Percentiles rank a stretch among this genome's conserved stretches.
Evolutionary conservation across 2,888 invertebrate genomes (phyloP).

Genomic region (Zaprionus bogoriensis): DNA sequence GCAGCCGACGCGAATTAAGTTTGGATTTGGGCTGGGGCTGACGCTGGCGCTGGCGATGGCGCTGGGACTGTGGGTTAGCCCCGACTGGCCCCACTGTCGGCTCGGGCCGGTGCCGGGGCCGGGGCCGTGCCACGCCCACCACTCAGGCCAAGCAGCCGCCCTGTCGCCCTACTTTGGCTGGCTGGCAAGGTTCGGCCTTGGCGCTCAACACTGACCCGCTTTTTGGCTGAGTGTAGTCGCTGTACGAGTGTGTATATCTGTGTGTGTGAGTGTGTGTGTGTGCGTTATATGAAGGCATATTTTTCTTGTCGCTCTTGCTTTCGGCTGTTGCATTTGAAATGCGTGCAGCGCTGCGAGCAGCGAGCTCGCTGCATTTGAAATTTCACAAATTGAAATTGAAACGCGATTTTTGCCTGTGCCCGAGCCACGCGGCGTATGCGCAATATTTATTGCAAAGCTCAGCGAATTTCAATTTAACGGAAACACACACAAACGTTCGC

Average conservation of each 20-base stretch:
- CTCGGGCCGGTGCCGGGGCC: slow-evolving; percentile 16
- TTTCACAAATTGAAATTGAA: slow-evolving; percentile 34
- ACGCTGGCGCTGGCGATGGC: not conserved
- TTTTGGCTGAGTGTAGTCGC: slow-evolving; percentile 33
- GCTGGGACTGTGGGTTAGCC: slow-evolving; percentile 41
- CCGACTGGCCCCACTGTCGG: too few relatives aligned
- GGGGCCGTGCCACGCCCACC: slow-evolving; percentile 40
- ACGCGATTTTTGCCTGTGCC: too few relatives aligned
- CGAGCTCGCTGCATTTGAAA: slow-evolving; percentile 42
- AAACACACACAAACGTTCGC: not conserved
- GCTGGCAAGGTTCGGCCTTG: slow-evolving; percentile 72
- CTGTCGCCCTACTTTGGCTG: slow-evolving; percentile 70
- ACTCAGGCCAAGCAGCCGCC: slow-evolving; percentile 58
- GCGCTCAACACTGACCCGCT: slow-evolving; percentile 77
- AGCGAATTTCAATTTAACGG: not conserved
- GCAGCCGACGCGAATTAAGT: slow-evolving; percentile 52
- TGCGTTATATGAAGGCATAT: slow-evolving; percentile 41
- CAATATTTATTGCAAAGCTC: slow-evolving; percentile 29
- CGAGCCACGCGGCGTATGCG: too few relatives aligned
- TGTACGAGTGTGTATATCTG: not conserved
- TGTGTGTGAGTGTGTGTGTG: slow-evolving; percentile 15
- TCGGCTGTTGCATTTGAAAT: slow-evolving; percentile 57
- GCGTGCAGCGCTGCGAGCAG: slow-evolving; percentile 13
- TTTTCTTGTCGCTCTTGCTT: slow-evolving; percentile 31
- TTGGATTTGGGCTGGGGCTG: slow-evolving; percentile 29